Evolutionary conservation across 2,797 vertebrate species (phyloP), one percentile per base, ranked within the genome.

Genomic region (Cossypha heuglini): DNA sequence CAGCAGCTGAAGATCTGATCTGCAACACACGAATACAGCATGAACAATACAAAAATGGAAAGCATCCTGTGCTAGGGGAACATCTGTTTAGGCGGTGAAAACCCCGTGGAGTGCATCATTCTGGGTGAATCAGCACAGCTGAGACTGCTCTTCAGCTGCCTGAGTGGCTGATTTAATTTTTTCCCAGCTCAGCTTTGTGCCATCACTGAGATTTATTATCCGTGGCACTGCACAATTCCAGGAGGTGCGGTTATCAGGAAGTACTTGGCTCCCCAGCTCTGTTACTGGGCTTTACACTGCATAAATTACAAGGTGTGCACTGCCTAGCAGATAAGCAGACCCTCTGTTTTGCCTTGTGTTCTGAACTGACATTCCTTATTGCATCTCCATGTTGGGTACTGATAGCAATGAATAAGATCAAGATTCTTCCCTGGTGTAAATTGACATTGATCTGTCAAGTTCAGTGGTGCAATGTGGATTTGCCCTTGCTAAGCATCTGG

Each of bases 61-160:
- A 94, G 87, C 91, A 94, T 95, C 89, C 89, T 96, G 66, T 74
- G 67, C 59, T 63, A 40, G 26, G 29, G 77, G 66, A 97, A 95
- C 95, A 97, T 93, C 90, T 95, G 93, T 38, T 90, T 35, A 73
- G 79, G 94, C 5, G 12, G 71, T 78, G 86, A 94, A 96, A 95
- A 88, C 90, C 89, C 76, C n/a, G 26, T 78, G 86, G 73, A 88
- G 84, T 57, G 89, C 80, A 82, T 91, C 61, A 81, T 85, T 94
- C 93, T 86, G 93, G 82, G 91, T 90, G 93, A 97, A 94, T 91
- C 87, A 95, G 89, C 82, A 94, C 75, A 83, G 75, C 69, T 91
- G 79, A 94, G 87, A 75, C 1, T 0, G 48, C 77, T 90, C 57
- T 29, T 94, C 74, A n/a, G 76, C 89, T 79, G 87, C 89, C 38